Conservation (phyloP, 1,140 invertebrate genomes). For the Drosophila tani region DNA sequence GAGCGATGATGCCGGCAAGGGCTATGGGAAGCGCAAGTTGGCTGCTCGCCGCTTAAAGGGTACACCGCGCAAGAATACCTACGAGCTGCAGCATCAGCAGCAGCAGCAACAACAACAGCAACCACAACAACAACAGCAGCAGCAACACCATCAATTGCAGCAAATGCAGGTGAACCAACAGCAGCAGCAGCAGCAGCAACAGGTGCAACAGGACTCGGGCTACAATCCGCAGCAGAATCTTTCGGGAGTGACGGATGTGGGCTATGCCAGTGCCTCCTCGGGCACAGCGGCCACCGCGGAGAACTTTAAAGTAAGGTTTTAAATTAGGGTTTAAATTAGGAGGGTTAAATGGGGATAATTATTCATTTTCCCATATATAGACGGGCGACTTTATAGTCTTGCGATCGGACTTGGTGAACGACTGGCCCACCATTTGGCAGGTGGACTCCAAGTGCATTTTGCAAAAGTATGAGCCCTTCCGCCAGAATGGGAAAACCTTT, state of each 20-base stretch:
- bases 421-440: constrained; percentile 93
- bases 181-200: constrained; percentile 53
- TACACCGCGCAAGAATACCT: constrained; percentile 77
- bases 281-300: constrained; percentile 52
- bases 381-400: constrained; percentile 94
- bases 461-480: constrained; percentile 94
- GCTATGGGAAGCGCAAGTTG: constrained; percentile 73
- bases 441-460: constrained; percentile 94
- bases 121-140: constrained; percentile 45
- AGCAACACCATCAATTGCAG: constrained; percentile 46
- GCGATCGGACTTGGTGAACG: constrained; percentile 90
- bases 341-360: too few relatives aligned
- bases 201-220: constrained; percentile 65
- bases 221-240: constrained; percentile 79
- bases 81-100: constrained; percentile 51
- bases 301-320: constrained; percentile 82
- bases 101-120: constrained; percentile 36
- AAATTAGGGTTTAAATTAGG: too few relatives aligned
- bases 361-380: constrained; percentile 83
- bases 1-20: constrained; percentile 78
- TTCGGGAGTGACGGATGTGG: constrained; percentile 58
- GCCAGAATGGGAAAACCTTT: constrained; percentile 91
- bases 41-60: constrained; percentile 75
- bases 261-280: constrained; percentile 56
- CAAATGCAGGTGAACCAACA: constrained; percentile 44